These are phyloP conservation scores for Chrysogorgia sp. DNA, from an alignment of 92 coral and sea anemone genomes.

Conservation along the genomic window DNA sequence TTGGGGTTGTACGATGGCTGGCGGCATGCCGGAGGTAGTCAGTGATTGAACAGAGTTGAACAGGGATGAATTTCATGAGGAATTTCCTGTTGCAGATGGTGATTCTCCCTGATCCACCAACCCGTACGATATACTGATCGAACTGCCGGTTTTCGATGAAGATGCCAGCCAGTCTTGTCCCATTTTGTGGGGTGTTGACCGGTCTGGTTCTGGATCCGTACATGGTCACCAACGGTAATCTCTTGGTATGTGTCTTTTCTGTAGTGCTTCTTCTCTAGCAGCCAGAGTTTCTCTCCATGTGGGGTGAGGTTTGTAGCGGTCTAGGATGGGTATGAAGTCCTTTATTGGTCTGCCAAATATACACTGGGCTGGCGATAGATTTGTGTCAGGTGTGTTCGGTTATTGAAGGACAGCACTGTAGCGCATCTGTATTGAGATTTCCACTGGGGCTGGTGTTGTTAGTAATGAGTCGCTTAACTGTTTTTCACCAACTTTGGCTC, in stretches of 20 bases:
- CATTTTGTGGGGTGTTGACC: conserved; percentile 50
- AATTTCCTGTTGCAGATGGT: conserved; percentile 48
- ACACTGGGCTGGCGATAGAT: conserved; percentile 48
- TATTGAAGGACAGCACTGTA: no score
- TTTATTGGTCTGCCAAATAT: conserved; percentile 29
- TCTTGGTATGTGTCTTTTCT: conserved; percentile 27
- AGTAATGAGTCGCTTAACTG: conserved; percentile 42
- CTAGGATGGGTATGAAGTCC: conserved; percentile 37
- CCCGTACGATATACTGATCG: conserved; percentile 53
- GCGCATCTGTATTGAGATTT: conserved; percentile 32
- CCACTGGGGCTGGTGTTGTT: conserved; percentile 45
- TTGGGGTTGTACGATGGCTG: no score
- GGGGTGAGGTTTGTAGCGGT: conserved; percentile 28
- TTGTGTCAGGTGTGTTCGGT: no score
- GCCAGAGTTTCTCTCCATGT: conserved; percentile 48
- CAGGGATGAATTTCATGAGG: conserved; percentile 27
- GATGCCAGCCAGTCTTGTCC: conserved; percentile 58
- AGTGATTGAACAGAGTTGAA: no score
- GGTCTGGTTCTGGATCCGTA: conserved; percentile 53
- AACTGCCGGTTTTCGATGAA: conserved; percentile 52
- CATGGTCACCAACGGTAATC: conserved; percentile 17
- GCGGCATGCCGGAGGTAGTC: no score
- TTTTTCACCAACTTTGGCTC: conserved; percentile 52
- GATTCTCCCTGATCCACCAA: conserved; percentile 53
- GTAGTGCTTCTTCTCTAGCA: conserved; percentile 46